Conservation (phyloP, 2,797 vertebrate species). For the Gallinago solitaria region DNA sequence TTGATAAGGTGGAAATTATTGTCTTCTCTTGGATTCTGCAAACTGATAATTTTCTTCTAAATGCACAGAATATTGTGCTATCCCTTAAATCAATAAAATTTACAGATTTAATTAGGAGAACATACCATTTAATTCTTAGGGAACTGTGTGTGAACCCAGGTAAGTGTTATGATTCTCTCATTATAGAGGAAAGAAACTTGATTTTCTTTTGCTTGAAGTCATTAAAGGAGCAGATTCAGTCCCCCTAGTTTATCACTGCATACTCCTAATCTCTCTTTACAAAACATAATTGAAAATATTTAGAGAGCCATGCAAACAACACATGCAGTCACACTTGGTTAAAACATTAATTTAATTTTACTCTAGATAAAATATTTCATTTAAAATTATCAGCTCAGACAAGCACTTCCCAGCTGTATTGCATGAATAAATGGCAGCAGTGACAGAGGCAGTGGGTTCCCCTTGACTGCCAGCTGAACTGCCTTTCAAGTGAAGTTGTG, state of each 20-base stretch:
- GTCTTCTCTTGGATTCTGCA: neutral
- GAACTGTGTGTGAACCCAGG: neutral
- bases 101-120: neutral
- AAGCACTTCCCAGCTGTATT: neutral
- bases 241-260: neutral
- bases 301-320: neutral
- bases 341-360: neutral
- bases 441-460: neutral
- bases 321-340: neutral
- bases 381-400: neutral
- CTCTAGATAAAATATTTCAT: neutral
- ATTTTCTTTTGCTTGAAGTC: neutral
- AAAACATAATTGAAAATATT: neutral
- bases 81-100: neutral
- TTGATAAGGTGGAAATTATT: neutral
- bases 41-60: neutral
- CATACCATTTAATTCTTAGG: neutral
- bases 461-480: neutral
- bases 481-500: neutral
- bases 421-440: neutral
- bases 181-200: neutral
- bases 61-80: neutral
- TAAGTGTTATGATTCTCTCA: neutral
- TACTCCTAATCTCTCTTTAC: neutral
- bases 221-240: neutral